Evolutionary conservation across 2,888 invertebrate genomes (phyloP), one percentile per base, ranked within the genome.

Genomic region (Cerastis rubricosa): DNA sequence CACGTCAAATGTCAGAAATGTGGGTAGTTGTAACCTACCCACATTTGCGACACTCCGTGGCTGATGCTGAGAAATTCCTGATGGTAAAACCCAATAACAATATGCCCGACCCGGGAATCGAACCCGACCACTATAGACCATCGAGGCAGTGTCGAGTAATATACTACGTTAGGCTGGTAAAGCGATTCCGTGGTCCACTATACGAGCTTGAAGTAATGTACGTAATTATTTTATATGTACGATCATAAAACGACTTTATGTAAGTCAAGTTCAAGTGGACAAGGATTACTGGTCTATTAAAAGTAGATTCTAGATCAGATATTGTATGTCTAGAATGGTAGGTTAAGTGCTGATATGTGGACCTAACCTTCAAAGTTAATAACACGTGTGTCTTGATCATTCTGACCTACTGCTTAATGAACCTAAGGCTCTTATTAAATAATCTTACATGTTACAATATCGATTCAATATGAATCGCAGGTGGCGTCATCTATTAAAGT

Each of bases 201-300:
- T 8, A 43, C n/a, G 25, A 25, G 17, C 17, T 45, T 11, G n/a
- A 43, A 17, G 43, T 64, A 45, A 43, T 35, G 35, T 35, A 35
- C 35, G 35, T 35, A 35, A 35, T 35, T 35, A 35, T 35, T 35
- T 35, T 35, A 35, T 35, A 35, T 35, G 2, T 43, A 59, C 4
- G 25, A 6, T 59, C 25, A 54, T 61, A 61, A 35, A 69, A 7
- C 12, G 35, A 17, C 25, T 17, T 19, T 47, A 81, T 45, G 67
- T 84, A 75, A 75, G 80, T 74, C 82, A 82, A 84, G 84, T 70
- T 63, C 51, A 80, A 25, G 2, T 22, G 7, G 43, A 35, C 82
- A 80, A 84, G 84, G 80, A 54, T 67, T 67, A 75, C 81, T 14
- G 59, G 80, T 75, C 8, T 5, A 40, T 78, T 73, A n/a, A 73